Base-by-base conservation (phyloP, 2,113 vertebrate species). In the Epinephelus fuscoguttatus region DNA sequence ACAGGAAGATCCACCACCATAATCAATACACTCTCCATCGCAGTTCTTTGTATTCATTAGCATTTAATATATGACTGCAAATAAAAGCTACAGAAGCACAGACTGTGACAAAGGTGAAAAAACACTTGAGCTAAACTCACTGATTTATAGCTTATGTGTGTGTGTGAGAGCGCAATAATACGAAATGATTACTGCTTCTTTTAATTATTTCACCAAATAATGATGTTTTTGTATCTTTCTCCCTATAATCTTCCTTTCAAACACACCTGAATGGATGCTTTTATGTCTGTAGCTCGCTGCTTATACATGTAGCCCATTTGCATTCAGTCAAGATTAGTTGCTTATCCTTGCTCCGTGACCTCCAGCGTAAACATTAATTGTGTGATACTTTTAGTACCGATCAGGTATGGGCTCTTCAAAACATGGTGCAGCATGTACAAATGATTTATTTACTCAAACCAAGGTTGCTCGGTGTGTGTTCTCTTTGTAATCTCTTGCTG, bases 291-390 rank as follows among this genome's bases (percentile, higher is more conserved):
- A 17, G 63, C 63, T 72, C 3, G 40, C 71, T 77, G 50, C 59
- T 60, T 80, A 75, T 37, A 64, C 66, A 45, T 59, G 64, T 33
- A 64, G 45, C 52, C 27, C 73, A 80, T 90, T 90, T 91, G 81
- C 70, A 80, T 91, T 84, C 73, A 82, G 62, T 55, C 13, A 3
- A 80, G 68, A 80, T 84, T 81, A 81, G 67, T 66, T 56, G 61
- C 70, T 87, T 76, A 78, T 80, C 82, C 79, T 88, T 80, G 82
- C 87, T 80, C 70, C 27, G 61, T 88, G 84, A 87, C 85, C 89
- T 91, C 74, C 79, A 25, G 53, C 49, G 2, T 49, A 59, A 85
- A 85, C 77, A 88, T 84, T 78, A 79, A 88, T 88, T 91, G 85
- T 66, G 52, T 67, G 49, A 72, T 87, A 84, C 81, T 79, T 86